phyloP scores from a whole-genome alignment of 1,140 invertebrate genomes.

The Diorhabda elongata region DNA sequence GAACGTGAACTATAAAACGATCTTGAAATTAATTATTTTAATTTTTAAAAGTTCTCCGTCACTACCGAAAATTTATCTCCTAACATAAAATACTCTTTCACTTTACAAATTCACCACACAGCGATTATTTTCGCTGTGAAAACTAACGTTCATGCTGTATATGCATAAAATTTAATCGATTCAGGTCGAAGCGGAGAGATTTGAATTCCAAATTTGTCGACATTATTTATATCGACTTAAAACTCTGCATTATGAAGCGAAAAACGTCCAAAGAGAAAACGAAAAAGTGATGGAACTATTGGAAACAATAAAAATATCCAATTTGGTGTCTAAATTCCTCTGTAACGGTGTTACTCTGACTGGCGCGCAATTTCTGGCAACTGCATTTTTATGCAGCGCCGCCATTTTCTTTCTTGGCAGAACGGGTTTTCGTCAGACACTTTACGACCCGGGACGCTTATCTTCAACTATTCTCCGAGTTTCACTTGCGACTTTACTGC shows the following conservation, averaged over 20 bases:
- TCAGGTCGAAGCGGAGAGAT: background rate
- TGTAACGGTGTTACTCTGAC: background rate
- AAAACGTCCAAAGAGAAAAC: background rate
- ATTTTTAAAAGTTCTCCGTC: no score
- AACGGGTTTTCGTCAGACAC: background rate
- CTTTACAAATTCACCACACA: no score
- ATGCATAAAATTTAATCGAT: no score
- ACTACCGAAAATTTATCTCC: no score
- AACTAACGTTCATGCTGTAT: no score
- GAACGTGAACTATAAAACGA: no score
- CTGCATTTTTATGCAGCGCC: background rate
- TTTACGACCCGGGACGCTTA: constrained; percentile 1
- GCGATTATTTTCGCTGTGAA: no score
- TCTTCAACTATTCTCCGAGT: background rate
- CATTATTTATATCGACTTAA: background rate
- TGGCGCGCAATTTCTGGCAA: constrained; percentile 1
- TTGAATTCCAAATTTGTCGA: background rate
- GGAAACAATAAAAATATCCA: constrained; percentile 2
- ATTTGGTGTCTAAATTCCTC: background rate
- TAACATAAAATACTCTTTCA: no score
- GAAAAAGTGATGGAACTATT: constrained; percentile 2
- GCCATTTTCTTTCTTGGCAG: constrained; percentile 1
- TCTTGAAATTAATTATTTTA: no score
- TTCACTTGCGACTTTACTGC: background rate
- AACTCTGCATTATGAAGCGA: background rate